These are phyloP conservation scores for Sparidentex hasta DNA, from an alignment of 2,797 vertebrate genomes.

Conservation along the genomic window DNA sequence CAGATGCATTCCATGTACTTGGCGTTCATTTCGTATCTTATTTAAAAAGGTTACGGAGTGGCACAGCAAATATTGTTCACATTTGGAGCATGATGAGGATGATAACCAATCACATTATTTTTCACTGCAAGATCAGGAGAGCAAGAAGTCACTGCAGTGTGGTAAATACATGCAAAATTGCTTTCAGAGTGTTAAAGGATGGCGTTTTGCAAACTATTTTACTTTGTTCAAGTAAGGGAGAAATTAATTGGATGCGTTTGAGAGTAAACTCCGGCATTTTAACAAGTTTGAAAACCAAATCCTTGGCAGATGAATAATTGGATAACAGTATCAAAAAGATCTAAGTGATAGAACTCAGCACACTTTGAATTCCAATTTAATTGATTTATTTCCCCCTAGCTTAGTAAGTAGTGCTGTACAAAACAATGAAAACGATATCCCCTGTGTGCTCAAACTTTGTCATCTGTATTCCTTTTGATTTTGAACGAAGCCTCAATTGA, in stretches of 20 bases:
- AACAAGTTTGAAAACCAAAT: constrained; percentile 21
- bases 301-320: constrained; percentile 12
- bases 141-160: constrained; percentile 9
- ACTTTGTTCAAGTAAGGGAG: constrained; percentile 9
- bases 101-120: constrained; percentile 24
- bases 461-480: constrained; percentile 30
- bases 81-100: constrained; percentile 1
- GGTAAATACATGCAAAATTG: constrained; percentile 30
- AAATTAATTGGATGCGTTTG: constrained; percentile 41
- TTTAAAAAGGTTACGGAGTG: constrained; percentile 21
- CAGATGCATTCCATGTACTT: constrained; percentile 16
- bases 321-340: constrained; percentile 39
- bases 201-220: constrained; percentile 7
- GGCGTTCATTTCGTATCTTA: neutral
- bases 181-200: constrained; percentile 24
- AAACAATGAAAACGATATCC: neutral
- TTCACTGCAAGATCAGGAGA: constrained; percentile 28
- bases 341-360: constrained; percentile 1
- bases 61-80: constrained; percentile 24
- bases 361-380: constrained; percentile 26
- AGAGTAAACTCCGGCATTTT: neutral
- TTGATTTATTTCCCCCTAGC: constrained; percentile 7
- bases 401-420: neutral
- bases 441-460: neutral
- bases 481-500: constrained; percentile 22